phyloP scores from a whole-genome alignment of 2,888 invertebrate species.

The Chirona hameri region DNA sequence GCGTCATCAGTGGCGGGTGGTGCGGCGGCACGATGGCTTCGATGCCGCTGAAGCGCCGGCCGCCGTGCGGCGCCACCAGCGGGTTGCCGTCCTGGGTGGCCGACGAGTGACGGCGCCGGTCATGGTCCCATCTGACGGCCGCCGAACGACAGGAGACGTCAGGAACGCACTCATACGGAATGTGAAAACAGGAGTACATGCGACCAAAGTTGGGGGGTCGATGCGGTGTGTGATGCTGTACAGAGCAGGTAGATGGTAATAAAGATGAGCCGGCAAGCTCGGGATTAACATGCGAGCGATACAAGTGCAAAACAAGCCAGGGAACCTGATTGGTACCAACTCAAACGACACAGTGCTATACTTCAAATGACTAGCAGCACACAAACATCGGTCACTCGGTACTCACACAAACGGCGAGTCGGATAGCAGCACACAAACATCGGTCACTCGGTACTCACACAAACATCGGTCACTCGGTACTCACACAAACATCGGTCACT shows the following conservation, averaged over 20 bases:
- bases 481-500: no score
- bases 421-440: neutral
- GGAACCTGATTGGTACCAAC: no score
- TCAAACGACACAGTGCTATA: no score
- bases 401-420: neutral
- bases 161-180: neutral
- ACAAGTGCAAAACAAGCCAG: neutral
- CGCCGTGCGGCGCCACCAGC: neutral
- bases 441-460: neutral
- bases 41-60: neutral
- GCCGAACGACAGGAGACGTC: neutral
- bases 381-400: neutral
- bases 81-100: neutral
- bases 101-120: conserved; percentile 5
- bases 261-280: no score
- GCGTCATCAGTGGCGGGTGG: neutral
- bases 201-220: neutral
- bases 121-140: neutral
- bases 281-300: neutral
- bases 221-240: no score
- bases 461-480: no score
- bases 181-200: neutral
- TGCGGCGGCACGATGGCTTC: neutral
- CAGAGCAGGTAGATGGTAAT: no score
- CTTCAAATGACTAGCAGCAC: neutral